A percentile compares a stretch with the other conserved stretches of the same genome.
Evolutionary conservation across 2,888 invertebrate species (phyloP).

Genomic region (Orthonevra nobilis): DNA sequence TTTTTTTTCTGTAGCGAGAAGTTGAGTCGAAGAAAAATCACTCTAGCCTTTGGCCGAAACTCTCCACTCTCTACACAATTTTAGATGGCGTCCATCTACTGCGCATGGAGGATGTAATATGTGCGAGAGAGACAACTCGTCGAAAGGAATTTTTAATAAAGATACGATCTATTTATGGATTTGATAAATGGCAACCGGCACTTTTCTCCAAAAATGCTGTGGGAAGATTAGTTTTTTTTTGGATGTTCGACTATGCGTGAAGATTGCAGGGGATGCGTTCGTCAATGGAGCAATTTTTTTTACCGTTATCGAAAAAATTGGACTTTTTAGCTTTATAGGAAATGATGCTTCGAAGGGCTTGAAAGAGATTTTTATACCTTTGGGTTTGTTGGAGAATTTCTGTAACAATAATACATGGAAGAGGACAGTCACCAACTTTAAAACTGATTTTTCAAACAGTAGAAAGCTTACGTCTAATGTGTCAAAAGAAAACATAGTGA

Average conservation of each 20-base stretch:
- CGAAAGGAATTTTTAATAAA: slow-evolving; percentile 9
- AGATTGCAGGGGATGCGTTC: slow-evolving; percentile 28
- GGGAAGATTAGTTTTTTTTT: slow-evolving; percentile 22
- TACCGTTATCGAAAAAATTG: no score
- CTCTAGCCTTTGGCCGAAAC: slow-evolving; percentile 72
- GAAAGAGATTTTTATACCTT: no score
- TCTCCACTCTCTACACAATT: slow-evolving; percentile 72
- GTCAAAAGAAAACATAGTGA: no score
- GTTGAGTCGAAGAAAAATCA: slow-evolving; percentile 69
- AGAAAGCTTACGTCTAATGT: no score
- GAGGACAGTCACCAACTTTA: no score
- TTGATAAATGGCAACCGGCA: slow-evolving; percentile 40
- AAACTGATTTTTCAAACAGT: no score
- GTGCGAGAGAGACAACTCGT: slow-evolving; percentile 36
- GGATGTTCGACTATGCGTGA: no score
- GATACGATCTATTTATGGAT: slow-evolving; percentile 34
- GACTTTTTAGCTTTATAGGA: no score
- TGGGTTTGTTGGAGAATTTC: no score
- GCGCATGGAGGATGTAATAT: slow-evolving; percentile 72
- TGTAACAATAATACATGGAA: no score
- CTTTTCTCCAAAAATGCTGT: slow-evolving; percentile 44
- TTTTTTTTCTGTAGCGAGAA: slow-evolving; percentile 66
- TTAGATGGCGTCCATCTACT: slow-evolving; percentile 74
- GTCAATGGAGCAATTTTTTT: no score
- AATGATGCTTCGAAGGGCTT: no score